These are phyloP conservation scores for Torymus tubicola DNA, from an alignment of 2,888 invertebrate species.

Conservation along the genomic window DNA sequence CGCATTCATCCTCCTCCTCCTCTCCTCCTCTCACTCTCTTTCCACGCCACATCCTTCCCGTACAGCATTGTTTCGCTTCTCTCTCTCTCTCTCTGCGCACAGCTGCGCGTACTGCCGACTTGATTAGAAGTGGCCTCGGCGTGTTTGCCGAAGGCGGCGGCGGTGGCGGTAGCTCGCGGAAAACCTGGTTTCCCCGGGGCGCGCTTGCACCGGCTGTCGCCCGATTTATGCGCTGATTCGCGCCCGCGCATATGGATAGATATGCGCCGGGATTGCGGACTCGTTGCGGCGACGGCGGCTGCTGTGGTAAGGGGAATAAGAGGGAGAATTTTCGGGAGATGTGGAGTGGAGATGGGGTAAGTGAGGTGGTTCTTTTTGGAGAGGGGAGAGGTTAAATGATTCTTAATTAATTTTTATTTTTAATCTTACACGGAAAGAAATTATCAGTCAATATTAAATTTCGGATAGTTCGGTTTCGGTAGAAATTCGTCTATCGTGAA, in stretches of 20 bases:
- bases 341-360: no score
- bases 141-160: slow-evolving; percentile 11
- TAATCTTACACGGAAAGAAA: no score
- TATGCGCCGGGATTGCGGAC: slow-evolving; percentile 2
- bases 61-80: neutral
- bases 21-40: neutral
- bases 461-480: no score
- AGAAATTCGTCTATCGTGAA: no score
- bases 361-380: no score
- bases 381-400: no score
- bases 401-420: no score
- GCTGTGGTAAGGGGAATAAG: no score
- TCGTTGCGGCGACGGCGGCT: no score
- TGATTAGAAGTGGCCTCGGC: slow-evolving; percentile 7
- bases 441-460: no score
- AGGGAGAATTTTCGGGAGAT: no score
- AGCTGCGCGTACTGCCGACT: slow-evolving; percentile 4
- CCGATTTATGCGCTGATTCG: slow-evolving; percentile 15
- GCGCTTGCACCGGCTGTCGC: neutral
- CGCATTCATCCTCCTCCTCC: no score
- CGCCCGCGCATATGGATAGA: neutral
- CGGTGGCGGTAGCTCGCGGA: neutral
- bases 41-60: neutral
- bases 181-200: slow-evolving; percentile 15
- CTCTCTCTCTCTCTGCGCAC: neutral